phyloP scores from a whole-genome alignment of 1,140 invertebrate genomes.

The Macrosteles quadrilineatus region DNA sequence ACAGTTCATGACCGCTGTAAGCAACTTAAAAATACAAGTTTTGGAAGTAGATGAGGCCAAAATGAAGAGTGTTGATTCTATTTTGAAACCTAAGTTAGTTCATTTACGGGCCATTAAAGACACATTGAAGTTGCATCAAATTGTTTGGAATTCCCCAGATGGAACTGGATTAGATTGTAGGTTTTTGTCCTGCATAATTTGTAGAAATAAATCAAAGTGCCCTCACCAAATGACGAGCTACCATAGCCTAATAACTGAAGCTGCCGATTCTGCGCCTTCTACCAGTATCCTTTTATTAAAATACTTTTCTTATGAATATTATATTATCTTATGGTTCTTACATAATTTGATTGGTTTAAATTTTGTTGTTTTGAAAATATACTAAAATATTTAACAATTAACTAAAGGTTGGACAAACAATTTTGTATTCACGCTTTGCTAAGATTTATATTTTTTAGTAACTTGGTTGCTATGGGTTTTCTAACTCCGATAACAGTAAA shows the following conservation, averaged over 20 bases:
- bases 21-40: background rate
- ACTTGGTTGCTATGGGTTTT: background rate
- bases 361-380: no score
- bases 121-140: conserved; percentile 5
- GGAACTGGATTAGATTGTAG: background rate
- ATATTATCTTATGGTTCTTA: no score
- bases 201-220: background rate
- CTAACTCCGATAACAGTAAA: no score
- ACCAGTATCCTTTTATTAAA: background rate
- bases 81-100: background rate
- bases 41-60: background rate
- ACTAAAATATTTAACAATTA: background rate
- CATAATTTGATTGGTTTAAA: no score
- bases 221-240: background rate
- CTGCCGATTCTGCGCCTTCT: background rate
- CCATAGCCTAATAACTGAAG: background rate
- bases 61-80: background rate
- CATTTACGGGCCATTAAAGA: conserved; percentile 9
- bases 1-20: background rate
- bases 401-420: background rate
- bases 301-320: background rate
- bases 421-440: background rate
- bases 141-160: background rate
- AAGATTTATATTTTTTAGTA: background rate
- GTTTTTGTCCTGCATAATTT: background rate